phyloP scores from a whole-genome alignment of 2,888 invertebrate species.

The Plemyria rubiginata region DNA sequence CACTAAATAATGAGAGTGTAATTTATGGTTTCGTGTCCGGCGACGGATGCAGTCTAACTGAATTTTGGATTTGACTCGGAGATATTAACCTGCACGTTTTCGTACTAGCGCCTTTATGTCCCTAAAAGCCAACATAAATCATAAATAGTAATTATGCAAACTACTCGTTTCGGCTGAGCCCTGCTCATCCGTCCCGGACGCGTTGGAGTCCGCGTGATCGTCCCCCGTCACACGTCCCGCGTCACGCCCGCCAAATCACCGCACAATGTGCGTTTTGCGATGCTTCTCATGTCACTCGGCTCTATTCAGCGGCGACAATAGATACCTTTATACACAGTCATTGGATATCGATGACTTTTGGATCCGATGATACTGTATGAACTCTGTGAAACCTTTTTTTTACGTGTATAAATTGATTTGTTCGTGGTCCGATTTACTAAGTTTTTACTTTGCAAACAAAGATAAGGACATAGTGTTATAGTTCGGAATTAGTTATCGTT shows the following conservation, averaged over 20 bases:
- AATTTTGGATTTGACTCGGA: no score
- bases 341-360: constrained; percentile 59
- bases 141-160: constrained; percentile 3
- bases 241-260: constrained; percentile 39
- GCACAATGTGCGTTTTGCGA: constrained; percentile 52
- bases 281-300: constrained; percentile 49
- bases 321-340: constrained; percentile 47
- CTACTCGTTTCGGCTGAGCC: neutral
- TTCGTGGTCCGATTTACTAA: constrained; percentile 6
- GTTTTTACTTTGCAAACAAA: neutral
- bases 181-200: neutral
- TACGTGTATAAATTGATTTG: constrained; percentile 12
- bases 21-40: no score
- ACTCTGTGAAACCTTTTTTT: constrained; percentile 26
- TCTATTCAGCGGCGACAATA: constrained; percentile 49
- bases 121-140: neutral
- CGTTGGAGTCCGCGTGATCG: constrained; percentile 4
- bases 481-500: neutral
- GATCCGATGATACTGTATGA: constrained; percentile 46
- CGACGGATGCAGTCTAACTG: no score
- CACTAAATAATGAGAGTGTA: no score
- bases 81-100: no score
- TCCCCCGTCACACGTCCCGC: constrained; percentile 15
- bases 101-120: neutral
- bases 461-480: neutral